phyloP scores from a whole-genome alignment of 1,140 invertebrate species.

The Cydia amplana region DNA sequence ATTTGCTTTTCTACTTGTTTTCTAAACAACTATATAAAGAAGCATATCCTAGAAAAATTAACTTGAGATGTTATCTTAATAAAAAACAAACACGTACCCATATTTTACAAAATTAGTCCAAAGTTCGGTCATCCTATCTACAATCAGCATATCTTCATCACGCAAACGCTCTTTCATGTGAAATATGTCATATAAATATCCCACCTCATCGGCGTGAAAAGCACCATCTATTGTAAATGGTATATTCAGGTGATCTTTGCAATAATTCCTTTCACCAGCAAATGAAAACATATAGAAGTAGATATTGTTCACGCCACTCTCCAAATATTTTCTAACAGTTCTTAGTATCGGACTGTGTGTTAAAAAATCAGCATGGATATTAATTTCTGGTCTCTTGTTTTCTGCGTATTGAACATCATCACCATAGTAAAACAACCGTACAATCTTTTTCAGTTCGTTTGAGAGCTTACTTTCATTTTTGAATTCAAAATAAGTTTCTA shows the following conservation, averaged over 20 bases:
- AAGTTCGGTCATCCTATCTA: no score
- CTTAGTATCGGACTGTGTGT: slow-evolving; percentile 40
- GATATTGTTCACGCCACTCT: slow-evolving; percentile 39
- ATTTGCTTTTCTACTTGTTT: no score
- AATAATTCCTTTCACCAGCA: slow-evolving; percentile 41
- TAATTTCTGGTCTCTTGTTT: slow-evolving; percentile 34
- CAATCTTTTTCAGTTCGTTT: not conserved
- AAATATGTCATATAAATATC: slow-evolving; percentile 49
- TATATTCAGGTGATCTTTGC: slow-evolving; percentile 34
- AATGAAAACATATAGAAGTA: slow-evolving; percentile 50
- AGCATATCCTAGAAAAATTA: no score
- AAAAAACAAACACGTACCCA: slow-evolving; percentile 37
- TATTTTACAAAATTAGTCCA: slow-evolving; percentile 53
- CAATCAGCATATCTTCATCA: no score
- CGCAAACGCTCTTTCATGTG: no score
- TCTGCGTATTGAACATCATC: slow-evolving; percentile 39
- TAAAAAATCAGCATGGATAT: slow-evolving; percentile 42
- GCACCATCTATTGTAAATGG: slow-evolving; percentile 36
- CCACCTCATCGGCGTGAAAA: slow-evolving; percentile 45
- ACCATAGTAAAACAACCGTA: slow-evolving; percentile 45
- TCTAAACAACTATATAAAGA: no score
- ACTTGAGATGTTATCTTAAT: no score
- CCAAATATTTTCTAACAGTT: slow-evolving; percentile 38
- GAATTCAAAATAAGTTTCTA: slow-evolving; percentile 37
- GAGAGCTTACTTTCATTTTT: slow-evolving; percentile 32